A percentile compares a stretch with the other conserved stretches of the same genome.
Conservation (phyloP, 2,888 invertebrate species). For the Ormyrus pomaceus region DNA sequence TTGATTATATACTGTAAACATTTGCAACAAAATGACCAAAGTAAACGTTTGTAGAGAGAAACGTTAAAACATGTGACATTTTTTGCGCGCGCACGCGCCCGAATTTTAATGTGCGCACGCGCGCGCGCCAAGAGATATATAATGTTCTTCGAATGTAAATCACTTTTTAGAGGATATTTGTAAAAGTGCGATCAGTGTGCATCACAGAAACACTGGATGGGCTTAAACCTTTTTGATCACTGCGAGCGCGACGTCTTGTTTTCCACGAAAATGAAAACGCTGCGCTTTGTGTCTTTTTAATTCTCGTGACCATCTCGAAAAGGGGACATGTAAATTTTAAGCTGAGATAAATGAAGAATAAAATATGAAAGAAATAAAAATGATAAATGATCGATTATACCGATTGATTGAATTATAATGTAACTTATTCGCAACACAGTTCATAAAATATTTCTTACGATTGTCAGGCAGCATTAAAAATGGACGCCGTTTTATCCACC, state of each 20-base stretch:
- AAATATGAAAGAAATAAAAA: constrained; percentile 50
- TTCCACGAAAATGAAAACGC: constrained; percentile 56
- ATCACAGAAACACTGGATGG: constrained; percentile 49
- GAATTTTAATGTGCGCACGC: constrained; percentile 50
- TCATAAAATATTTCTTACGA: constrained; percentile 55
- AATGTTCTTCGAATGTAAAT: constrained; percentile 57
- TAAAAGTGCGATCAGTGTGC: constrained; percentile 55
- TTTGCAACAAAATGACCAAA: constrained; percentile 68
- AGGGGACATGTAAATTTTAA: constrained; percentile 58
- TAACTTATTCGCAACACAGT: constrained; percentile 57
- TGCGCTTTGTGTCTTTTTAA: constrained; percentile 53
- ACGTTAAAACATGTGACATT: constrained; percentile 59
- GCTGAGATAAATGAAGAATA: constrained; percentile 51
- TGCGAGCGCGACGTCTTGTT: constrained; percentile 47
- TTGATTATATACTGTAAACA: constrained; percentile 61
- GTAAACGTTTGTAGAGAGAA: constrained; percentile 61
- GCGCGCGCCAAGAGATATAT: constrained; percentile 54
- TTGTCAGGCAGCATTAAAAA: constrained; percentile 54
- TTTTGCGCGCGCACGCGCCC: constrained; percentile 56
- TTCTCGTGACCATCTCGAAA: constrained; percentile 53
- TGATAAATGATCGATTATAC: constrained; percentile 49
- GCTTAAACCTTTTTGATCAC: constrained; percentile 50
- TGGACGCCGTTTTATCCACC: constrained; percentile 49
- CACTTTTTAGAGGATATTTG: constrained; percentile 58
- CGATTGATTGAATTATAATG: constrained; percentile 53